Percentiles rank a stretch among this genome's conserved stretches.
These are phyloP conservation scores for Agrypnia vestita DNA, from an alignment of 1,140 invertebrate species.

Conservation along the genomic window DNA sequence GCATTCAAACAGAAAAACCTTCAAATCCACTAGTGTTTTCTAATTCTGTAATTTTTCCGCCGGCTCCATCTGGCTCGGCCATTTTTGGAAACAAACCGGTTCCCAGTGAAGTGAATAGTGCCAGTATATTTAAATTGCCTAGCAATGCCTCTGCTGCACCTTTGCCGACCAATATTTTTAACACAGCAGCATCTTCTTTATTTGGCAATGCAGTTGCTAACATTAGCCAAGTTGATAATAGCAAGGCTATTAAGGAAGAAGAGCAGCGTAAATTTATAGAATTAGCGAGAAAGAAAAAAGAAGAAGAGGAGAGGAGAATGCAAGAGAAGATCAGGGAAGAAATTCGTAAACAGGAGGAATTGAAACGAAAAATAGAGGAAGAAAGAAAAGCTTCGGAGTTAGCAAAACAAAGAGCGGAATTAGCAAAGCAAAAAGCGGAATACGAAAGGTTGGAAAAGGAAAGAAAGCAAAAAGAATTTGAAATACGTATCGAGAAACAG, in stretches of 20 bases:
- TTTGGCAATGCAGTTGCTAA: conserved; percentile 53
- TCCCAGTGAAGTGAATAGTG: neutral
- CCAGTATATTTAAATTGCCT: conserved; percentile 34
- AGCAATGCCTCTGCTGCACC: neutral
- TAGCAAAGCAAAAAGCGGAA: conserved; percentile 64
- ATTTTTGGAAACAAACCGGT: conserved; percentile 29
- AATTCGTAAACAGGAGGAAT: conserved; percentile 64
- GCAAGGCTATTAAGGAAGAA: conserved; percentile 56
- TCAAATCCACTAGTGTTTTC: neutral
- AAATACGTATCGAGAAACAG: conserved; percentile 68
- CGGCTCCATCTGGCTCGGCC: conserved; percentile 1
- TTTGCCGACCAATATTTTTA: conserved; percentile 45
- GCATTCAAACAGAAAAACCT: conserved; percentile 46
- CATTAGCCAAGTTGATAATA: conserved; percentile 42
- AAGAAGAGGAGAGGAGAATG: conserved; percentile 65
- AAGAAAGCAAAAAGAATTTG: conserved; percentile 66
- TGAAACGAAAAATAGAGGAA: conserved; percentile 68
- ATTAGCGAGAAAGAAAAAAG: conserved; percentile 62
- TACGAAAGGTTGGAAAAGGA: conserved; percentile 61
- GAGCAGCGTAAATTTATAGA: conserved; percentile 49
- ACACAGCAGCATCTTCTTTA: conserved; percentile 31
- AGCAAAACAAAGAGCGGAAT: conserved; percentile 50
- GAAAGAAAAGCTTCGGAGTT: conserved; percentile 64
- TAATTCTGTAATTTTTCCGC: conserved; percentile 23
- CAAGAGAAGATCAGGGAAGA: conserved; percentile 65